These are phyloP conservation scores for Pimephales promelas DNA, from an alignment of 2,113 vertebrate species.

Conservation along the genomic window DNA sequence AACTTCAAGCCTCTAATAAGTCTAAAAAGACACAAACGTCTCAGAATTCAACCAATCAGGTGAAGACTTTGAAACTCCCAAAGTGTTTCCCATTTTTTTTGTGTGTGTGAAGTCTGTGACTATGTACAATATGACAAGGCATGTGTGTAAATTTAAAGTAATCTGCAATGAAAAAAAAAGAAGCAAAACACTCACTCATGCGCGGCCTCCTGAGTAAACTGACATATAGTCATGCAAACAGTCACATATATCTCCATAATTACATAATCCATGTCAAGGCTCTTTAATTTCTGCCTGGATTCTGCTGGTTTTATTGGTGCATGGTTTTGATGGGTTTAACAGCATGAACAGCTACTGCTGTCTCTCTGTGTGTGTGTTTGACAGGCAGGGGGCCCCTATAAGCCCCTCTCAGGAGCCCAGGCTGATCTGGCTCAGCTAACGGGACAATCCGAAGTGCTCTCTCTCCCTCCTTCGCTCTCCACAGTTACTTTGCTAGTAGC, in stretches of 20 bases:
- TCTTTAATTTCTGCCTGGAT: constrained; percentile 10
- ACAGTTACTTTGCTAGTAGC: constrained; percentile 47
- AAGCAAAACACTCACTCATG: not conserved
- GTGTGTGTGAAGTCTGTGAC: no score
- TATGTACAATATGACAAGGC: no score
- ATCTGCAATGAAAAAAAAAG: not conserved
- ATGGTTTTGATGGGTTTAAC: constrained; percentile 24
- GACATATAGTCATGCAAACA: not conserved
- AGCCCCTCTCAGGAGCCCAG: constrained; percentile 48
- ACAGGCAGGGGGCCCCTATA: constrained; percentile 36
- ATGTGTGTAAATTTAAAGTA: not conserved
- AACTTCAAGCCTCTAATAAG: no score
- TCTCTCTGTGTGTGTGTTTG: constrained; percentile 37
- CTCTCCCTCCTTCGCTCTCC: constrained; percentile 32
- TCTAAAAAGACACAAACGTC: no score
- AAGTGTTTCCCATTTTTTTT: no score
- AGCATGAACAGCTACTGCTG: constrained; percentile 3
- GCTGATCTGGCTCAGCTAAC: constrained; percentile 35
- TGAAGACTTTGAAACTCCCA: no score
- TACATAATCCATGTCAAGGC: not conserved
- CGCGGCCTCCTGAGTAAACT: not conserved
- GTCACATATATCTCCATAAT: not conserved
- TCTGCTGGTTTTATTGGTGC: constrained; percentile 12
- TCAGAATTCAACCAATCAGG: no score
- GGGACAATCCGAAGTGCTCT: constrained; percentile 46